Evolutionary conservation across 2,113 vertebrate genomes (phyloP).

Genomic region (Ceuthmochares aereus): DNA sequence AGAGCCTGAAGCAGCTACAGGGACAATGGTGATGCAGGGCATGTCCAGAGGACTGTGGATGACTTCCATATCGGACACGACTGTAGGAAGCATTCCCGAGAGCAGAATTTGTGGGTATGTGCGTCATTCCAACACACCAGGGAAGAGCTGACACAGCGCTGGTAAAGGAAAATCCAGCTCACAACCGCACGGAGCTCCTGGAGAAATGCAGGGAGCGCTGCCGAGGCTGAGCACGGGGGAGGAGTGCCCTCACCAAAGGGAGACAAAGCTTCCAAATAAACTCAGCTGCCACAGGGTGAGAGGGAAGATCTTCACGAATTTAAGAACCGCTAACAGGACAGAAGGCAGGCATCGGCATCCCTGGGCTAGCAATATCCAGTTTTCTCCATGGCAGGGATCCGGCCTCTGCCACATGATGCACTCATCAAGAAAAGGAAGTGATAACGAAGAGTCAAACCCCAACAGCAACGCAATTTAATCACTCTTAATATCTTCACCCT

Average conservation of each 20-base stretch:
- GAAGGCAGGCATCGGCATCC: not conserved
- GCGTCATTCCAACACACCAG: not conserved
- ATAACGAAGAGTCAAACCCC: not conserved
- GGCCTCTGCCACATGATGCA: accelerated
- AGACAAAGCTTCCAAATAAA: not conserved
- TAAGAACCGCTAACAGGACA: accelerated
- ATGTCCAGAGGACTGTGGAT: not conserved
- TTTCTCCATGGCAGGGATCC: not conserved
- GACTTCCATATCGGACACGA: not conserved
- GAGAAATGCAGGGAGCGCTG: not conserved
- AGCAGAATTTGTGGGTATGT: not conserved
- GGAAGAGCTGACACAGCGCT: slow-evolving; percentile 40
- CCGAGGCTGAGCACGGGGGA: not conserved
- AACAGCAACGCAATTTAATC: not conserved
- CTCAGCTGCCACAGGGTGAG: not conserved
- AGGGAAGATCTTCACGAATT: not conserved
- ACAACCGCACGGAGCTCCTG: not conserved
- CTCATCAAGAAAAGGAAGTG: not conserved
- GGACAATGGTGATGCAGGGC: accelerated
- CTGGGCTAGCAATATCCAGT: not conserved
- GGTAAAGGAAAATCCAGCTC: slow-evolving; percentile 24
- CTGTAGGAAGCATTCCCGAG: not conserved
- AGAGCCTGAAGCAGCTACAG: not conserved
- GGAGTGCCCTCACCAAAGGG: not conserved
- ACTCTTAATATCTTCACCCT: not conserved